These are phyloP conservation scores for Solenodon paradoxus DNA, from an alignment of 2,113 vertebrate genomes.

Conservation along the genomic window DNA sequence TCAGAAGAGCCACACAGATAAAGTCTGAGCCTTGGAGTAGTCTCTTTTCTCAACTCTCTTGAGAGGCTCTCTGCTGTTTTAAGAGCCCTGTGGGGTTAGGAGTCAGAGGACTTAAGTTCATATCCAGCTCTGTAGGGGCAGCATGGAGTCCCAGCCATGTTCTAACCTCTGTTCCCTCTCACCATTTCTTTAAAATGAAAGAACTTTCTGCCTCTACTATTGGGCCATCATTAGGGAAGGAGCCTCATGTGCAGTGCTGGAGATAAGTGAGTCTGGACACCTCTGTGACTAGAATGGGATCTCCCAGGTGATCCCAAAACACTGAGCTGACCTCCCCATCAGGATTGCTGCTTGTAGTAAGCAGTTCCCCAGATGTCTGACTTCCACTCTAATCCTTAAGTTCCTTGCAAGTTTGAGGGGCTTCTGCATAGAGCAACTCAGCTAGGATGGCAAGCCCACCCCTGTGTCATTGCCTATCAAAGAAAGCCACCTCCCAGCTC, in stretches of 20 bases:
- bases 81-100: neutral
- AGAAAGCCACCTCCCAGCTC: no score
- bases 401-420: neutral
- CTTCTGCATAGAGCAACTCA: neutral
- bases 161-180: neutral
- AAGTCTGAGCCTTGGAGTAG: neutral
- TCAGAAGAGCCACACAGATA: neutral
- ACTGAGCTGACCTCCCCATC: neutral
- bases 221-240: neutral
- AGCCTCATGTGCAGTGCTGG: neutral
- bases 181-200: neutral
- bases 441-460: no score
- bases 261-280: fast-evolving
- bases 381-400: neutral
- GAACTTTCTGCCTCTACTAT: neutral
- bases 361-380: neutral
- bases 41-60: neutral
- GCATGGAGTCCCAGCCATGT: no score
- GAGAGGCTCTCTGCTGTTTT: neutral
- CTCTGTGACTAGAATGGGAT: neutral
- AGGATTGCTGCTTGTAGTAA: neutral
- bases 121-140: neutral
- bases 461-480: neutral
- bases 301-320: neutral
- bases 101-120: neutral